These are phyloP conservation scores for Archilochus colubris DNA, from an alignment of 2,113 vertebrate genomes.

Conservation along the genomic window DNA sequence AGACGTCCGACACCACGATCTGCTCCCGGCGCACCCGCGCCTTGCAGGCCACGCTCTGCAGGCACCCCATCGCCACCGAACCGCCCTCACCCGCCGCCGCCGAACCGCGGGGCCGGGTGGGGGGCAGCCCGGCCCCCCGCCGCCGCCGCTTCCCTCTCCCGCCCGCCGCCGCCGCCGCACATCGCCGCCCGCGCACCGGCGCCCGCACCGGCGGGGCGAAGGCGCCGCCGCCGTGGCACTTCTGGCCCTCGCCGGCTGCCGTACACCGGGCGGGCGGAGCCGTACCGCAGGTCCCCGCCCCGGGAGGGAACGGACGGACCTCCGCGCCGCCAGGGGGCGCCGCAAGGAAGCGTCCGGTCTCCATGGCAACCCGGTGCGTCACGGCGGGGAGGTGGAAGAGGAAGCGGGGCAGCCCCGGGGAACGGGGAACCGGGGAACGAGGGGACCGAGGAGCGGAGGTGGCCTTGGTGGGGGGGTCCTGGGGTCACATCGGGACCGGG, in stretches of 20 bases:
- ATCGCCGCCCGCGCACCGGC: conserved; percentile 7
- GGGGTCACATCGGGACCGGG: no score
- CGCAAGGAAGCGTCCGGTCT: background rate
- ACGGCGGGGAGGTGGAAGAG: background rate
- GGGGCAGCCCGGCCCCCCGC: background rate
- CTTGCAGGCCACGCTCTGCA: conserved; percentile 96
- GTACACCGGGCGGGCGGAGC: background rate
- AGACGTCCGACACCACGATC: conserved; percentile 94
- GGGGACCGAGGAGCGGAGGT: background rate
- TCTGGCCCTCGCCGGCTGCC: conserved; percentile 50
- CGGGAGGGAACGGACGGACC: background rate
- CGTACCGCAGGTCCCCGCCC: background rate
- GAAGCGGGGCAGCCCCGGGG: background rate
- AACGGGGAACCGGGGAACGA: background rate
- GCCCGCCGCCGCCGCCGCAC: background rate
- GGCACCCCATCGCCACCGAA: conserved; percentile 86
- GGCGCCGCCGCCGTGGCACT: background rate
- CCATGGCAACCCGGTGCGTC: background rate
- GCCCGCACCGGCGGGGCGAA: background rate
- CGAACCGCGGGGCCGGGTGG: conserved; percentile 7
- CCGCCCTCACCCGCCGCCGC: conserved; percentile 33
- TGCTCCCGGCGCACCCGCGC: conserved; percentile 93
- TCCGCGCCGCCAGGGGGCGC: background rate
- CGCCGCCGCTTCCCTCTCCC: background rate
- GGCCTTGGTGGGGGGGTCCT: background rate